Percentiles rank a stretch among this genome's conserved stretches.
These are phyloP conservation scores for Cryptotis parvus DNA, from an alignment of 2,113 vertebrate species.

Conservation along the genomic window DNA sequence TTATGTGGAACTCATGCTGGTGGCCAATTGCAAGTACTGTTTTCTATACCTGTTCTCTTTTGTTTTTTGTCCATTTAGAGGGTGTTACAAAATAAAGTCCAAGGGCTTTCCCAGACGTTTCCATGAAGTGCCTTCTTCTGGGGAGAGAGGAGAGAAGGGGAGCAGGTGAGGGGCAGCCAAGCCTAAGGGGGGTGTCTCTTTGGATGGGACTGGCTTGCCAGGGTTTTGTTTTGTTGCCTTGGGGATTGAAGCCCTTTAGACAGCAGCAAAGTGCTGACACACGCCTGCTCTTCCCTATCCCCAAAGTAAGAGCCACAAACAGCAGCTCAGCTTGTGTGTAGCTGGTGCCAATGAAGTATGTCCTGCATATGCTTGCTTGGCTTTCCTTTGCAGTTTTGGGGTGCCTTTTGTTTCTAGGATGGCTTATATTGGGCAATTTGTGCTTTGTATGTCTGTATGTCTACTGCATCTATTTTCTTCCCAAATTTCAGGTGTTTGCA, in stretches of 20 bases:
- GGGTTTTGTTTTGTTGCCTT: constrained; percentile 77
- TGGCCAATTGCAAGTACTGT: constrained; percentile 71
- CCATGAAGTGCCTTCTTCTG: constrained; percentile 82
- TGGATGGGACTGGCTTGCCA: constrained; percentile 67
- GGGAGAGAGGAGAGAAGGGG: constrained; percentile 83
- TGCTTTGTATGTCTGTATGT: constrained; percentile 30
- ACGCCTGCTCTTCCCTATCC: constrained; percentile 1
- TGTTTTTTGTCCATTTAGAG: constrained; percentile 80
- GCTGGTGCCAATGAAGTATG: not conserved
- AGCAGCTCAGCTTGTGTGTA: not conserved
- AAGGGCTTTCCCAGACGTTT: constrained; percentile 83
- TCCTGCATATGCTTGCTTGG: constrained; percentile 50
- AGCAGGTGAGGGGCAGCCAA: constrained; percentile 81
- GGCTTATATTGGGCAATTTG: not conserved
- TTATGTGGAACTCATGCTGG: constrained; percentile 37
- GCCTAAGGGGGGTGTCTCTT: constrained; percentile 68
- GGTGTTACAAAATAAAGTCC: constrained; percentile 83
- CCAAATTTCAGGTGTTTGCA: constrained; percentile 63
- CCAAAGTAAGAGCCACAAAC: not conserved
- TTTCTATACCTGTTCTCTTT: constrained; percentile 79
- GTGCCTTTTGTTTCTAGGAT: not conserved
- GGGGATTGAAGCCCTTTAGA: constrained; percentile 40
- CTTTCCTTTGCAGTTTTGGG: constrained; percentile 19
- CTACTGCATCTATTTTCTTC: constrained; percentile 72
- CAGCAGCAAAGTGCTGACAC: not conserved